Evolutionary conservation across 1,140 invertebrate genomes (phyloP).

Genomic region (Halesus radiatus): DNA sequence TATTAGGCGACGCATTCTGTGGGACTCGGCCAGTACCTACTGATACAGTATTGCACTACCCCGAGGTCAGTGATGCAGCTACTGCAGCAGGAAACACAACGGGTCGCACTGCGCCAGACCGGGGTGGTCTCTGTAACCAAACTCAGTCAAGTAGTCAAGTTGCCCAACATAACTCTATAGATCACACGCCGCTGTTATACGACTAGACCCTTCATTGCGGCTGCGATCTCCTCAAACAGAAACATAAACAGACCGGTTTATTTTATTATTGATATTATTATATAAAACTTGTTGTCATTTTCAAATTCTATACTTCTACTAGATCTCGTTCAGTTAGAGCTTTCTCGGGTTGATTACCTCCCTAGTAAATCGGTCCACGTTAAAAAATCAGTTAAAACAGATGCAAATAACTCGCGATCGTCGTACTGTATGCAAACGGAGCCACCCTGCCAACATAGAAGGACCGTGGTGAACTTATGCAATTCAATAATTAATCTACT

Average conservation of each 20-base stretch:
- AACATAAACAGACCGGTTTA: background rate
- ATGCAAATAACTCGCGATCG: background rate
- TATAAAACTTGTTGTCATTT: slow-evolving; percentile 26
- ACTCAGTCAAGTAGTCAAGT: too few relatives aligned
- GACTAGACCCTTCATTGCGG: background rate
- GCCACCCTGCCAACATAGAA: background rate
- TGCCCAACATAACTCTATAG: too few relatives aligned
- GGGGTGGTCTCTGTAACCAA: background rate
- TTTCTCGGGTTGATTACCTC: background rate
- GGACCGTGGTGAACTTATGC: slow-evolving; percentile 45
- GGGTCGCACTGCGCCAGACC: background rate
- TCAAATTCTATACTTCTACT: slow-evolving; percentile 34
- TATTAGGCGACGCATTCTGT: background rate
- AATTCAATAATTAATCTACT: slow-evolving; percentile 57
- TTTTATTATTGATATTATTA: slow-evolving; percentile 15
- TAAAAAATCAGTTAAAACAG: background rate
- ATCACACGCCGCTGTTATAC: too few relatives aligned
- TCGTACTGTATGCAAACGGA: background rate
- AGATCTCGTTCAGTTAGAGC: slow-evolving; percentile 10
- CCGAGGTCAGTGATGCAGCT: too few relatives aligned
- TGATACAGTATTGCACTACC: background rate
- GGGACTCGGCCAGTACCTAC: background rate
- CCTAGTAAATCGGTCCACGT: slow-evolving; percentile 6
- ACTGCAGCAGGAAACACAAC: background rate
- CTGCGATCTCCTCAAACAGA: background rate